Evolutionary conservation across 1,140 invertebrate species (phyloP).

Genomic region (Caenorhabditis latens): DNA sequence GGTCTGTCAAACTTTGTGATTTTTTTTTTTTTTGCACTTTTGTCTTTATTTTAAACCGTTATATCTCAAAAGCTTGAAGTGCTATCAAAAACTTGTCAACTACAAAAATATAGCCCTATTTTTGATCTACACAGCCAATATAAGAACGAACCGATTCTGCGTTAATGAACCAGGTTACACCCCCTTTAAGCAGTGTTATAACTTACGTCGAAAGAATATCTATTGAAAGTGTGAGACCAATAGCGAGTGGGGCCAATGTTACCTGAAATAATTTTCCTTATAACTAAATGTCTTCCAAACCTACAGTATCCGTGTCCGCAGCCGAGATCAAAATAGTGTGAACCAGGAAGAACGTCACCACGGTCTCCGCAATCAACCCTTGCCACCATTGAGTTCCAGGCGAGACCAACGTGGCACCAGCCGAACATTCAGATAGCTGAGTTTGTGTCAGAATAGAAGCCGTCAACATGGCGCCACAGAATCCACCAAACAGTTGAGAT

Average conservation of each 20-base stretch:
- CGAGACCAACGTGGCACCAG: constrained; percentile 63
- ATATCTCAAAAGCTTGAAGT: too few species aligned
- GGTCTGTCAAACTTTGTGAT: too few species aligned
- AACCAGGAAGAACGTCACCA: constrained; percentile 77
- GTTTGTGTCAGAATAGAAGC: constrained; percentile 60
- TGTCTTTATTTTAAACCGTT: too few species aligned
- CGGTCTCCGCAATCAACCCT: constrained; percentile 74
- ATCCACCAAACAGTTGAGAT: constrained; percentile 76
- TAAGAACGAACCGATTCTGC: too few species aligned
- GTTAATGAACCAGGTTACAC: too few species aligned
- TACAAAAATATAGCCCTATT: too few species aligned
- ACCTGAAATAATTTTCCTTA: constrained; percentile 49
- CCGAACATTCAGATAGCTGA: constrained; percentile 44
- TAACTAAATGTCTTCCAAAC: neutral
- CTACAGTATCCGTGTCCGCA: constrained; percentile 70
- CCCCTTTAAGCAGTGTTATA: neutral
- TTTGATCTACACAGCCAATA: too few species aligned
- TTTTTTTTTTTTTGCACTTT: too few species aligned
- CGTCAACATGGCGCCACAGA: constrained; percentile 76
- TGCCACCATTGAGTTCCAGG: constrained; percentile 55
- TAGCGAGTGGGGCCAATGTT: constrained; percentile 76
- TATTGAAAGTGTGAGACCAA: constrained; percentile 77
- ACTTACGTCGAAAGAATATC: constrained; percentile 75
- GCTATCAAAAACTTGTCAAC: too few species aligned
- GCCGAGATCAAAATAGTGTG: constrained; percentile 76